phyloP scores from a whole-genome alignment of 53 echinoderm and acorn worm species.

The Holothuria leucospilota region DNA sequence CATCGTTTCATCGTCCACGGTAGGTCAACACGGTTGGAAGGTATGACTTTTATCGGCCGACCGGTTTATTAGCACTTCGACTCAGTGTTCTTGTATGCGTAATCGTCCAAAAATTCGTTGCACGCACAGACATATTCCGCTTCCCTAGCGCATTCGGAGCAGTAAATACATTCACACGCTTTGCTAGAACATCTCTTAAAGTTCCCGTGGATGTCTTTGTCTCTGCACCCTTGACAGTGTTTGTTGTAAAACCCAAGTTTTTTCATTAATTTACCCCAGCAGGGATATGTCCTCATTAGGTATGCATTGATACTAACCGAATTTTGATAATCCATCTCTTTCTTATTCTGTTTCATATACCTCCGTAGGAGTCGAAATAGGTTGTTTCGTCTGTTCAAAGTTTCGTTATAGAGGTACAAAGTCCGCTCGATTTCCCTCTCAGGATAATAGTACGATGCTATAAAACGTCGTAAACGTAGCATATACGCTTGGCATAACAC shows the following conservation, averaged over 20 bases:
- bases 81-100: background rate
- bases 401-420: slow-evolving; percentile 80
- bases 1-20: too few species aligned
- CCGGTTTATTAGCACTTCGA: background rate
- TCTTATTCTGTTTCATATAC: slow-evolving; percentile 70
- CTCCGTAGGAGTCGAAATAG: slow-evolving; percentile 70
- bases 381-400: slow-evolving; percentile 77
- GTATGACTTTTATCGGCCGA: too few species aligned
- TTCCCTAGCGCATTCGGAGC: slow-evolving; percentile 60
- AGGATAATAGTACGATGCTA: slow-evolving; percentile 90
- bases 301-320: slow-evolving; percentile 78
- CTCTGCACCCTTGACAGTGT: slow-evolving; percentile 75
- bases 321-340: slow-evolving; percentile 64
- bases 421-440: slow-evolving; percentile 84
- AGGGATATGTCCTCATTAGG: slow-evolving; percentile 64
- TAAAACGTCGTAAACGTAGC: slow-evolving; percentile 72
- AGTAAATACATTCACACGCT: slow-evolving; percentile 65
- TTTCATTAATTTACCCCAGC: slow-evolving; percentile 68
- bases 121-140: slow-evolving; percentile 40
- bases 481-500: slow-evolving; percentile 90
- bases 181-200: slow-evolving; percentile 63
- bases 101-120: slow-evolving; percentile 37
- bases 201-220: slow-evolving; percentile 65
- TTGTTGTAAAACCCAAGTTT: slow-evolving; percentile 63
- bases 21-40: too few species aligned